Base-by-base conservation (phyloP, 2,888 invertebrate genomes). In the Thecocarcelia acutangulata region DNA sequence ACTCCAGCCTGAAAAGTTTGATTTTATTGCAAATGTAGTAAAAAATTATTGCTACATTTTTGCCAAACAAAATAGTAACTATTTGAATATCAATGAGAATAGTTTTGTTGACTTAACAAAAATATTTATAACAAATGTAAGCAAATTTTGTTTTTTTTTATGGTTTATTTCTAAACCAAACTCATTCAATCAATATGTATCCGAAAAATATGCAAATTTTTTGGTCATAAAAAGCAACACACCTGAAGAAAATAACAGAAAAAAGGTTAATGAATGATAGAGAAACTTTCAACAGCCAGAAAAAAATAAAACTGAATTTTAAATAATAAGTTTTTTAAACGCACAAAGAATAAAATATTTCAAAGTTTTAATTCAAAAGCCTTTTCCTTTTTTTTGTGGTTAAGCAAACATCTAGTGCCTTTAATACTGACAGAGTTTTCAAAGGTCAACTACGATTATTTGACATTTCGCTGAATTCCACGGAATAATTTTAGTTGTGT, bases 121-220 rank as follows among this genome's bases (percentile, higher is more conserved):
- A 54, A 21, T 13, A 24, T 24, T 24, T 24, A 2, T 5, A 24
- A 3, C 24, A 44, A 24, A 33, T 24, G 37, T 44, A 44, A 33
- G 12, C 48, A 50, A 63, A 44, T 44, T 33, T 15, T 48, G 37
- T 24, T 17, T 63, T 48, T 68, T 33, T 33, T 33, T 33, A 33
- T 33, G 5, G 33, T n/a, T n/a, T n/a, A n/a, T n/a, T n/a, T n/a
- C 33, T 56, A 72, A 80, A 77, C 69, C 81, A 77, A 77, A 68
- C 56, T 61, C 37, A 37, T 73, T 77, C 44, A 77, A 82, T 74
- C 63, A 59, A 82, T 64, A 78, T n/a, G n/a, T n/a, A n/a, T n/a
- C 63, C 6, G 44, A 24, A 59, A 73, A 77, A 77, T 78, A 74
- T 82, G 78, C 42, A 78, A 74, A 82, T 74, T 66, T 72, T 56